phyloP scores from a whole-genome alignment of 1,140 invertebrate genomes.

The Bombus cullumanus region DNA sequence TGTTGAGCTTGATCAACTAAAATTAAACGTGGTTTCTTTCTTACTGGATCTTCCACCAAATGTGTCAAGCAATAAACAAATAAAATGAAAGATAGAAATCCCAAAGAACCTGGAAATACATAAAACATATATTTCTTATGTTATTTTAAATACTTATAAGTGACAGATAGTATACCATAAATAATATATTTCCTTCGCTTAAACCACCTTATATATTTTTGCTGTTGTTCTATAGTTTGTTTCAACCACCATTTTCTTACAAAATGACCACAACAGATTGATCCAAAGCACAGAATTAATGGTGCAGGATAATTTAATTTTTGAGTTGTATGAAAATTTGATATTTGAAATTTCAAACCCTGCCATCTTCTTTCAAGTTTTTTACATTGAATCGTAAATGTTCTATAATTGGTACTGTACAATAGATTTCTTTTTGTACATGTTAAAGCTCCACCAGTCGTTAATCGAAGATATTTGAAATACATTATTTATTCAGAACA shows the following conservation, averaged over 20 bases:
- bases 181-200: constrained; percentile 58
- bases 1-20: constrained; percentile 82
- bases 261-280: constrained; percentile 76
- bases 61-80: constrained; percentile 81
- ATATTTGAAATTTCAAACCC: constrained; percentile 50
- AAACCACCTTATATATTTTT: constrained; percentile 70
- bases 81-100: constrained; percentile 55
- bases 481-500: background rate
- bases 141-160: background rate
- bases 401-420: background rate
- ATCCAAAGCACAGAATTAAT: constrained; percentile 70
- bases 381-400: background rate
- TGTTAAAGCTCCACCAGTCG: background rate
- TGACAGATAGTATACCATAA: constrained; percentile 59
- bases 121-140: constrained; percentile 11
- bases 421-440: background rate
- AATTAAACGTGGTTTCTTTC: constrained; percentile 83
- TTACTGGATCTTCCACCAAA: constrained; percentile 83
- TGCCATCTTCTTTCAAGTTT: constrained; percentile 3
- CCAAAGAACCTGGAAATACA: constrained; percentile 65
- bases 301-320: constrained; percentile 65
- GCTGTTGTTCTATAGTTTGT: constrained; percentile 75
- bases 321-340: constrained; percentile 73
- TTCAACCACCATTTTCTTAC: constrained; percentile 82
- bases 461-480: background rate